Percentiles rank a stretch among this genome's conserved stretches.
Conservation (phyloP, 2,888 invertebrate species). For the Anoplius nigerrimus region DNA sequence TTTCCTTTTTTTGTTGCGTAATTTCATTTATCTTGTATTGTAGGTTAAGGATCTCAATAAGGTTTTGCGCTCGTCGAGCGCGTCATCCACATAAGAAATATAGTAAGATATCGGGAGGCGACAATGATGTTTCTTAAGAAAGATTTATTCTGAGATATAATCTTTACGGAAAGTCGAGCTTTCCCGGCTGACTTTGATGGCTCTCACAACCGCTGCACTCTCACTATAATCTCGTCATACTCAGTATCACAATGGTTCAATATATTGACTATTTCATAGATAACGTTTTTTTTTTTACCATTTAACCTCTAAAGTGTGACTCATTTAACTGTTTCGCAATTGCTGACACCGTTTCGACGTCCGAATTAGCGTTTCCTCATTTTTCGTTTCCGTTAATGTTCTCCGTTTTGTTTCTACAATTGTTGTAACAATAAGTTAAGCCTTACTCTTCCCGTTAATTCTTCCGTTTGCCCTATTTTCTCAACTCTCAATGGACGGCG, state of each 20-base stretch:
- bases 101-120: constrained; percentile 23
- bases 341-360: not conserved
- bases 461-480: not conserved
- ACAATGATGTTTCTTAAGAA: constrained; percentile 25
- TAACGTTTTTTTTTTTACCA: constrained; percentile 22
- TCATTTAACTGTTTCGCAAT: no score
- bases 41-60: not conserved
- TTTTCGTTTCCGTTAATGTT: not conserved
- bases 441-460: not conserved
- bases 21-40: not conserved
- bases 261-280: constrained; percentile 57
- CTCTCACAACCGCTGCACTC: constrained; percentile 47
- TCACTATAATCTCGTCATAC: constrained; percentile 28
- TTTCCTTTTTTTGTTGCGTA: constrained; percentile 4
- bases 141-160: constrained; percentile 16
- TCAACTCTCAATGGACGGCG: constrained; percentile 51
- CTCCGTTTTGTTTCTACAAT: constrained; percentile 13
- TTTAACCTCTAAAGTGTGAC: constrained; percentile 28
- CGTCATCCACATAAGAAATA: not conserved
- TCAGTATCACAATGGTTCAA: constrained; percentile 55
- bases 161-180: constrained; percentile 1
- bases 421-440: no score
- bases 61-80: not conserved
- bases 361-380: not conserved
- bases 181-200: constrained; percentile 9